Base-by-base conservation (phyloP, 1,140 invertebrate species). In the Bactericera cockerelli region DNA sequence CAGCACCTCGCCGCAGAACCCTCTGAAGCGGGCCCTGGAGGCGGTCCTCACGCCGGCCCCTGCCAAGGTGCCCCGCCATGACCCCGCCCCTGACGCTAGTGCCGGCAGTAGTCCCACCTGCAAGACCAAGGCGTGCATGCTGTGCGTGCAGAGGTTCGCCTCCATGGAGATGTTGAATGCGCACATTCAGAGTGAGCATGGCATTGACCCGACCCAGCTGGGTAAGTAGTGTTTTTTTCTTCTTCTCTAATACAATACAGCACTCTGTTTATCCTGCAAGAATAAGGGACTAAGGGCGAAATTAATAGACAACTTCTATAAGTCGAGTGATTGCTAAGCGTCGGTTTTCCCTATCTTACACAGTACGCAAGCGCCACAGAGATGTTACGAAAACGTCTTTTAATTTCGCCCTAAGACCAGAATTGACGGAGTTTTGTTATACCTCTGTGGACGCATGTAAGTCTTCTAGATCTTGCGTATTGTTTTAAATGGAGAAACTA, bases 101-200 rank as follows among this genome's bases (percentile, higher is more conserved):
- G 4, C n/a, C n/a, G 28, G 28, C 13, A 31, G 28, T 31, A 31
- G 28, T 13, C 4, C 4, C 13, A 31, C 4, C 13, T 4, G 28
- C 28, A 13, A 13, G 13, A 13, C 28, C 13, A 49, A 49, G 42
- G 22, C 8, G 33, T 76, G 75, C 58, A 64, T 75, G 56, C 55
- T 76, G 0, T 76, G 75, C 59, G 69, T 73, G 57, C 72, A 74
- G 60, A 68, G 70, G 61, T 75, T 76, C 56, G 67, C 65, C 1
- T 26, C 71, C 3, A 72, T 72, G 56, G 70, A 70, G 21, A 71
- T 69, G 22, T 61, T 77, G 21, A 74, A 70, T 56, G 67, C 70
- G 62, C 76, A 77, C 58, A 72, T 77, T 25, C 61, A 72, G n/a
- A 65, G 67, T 1, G 63, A 67, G 11, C 76, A 77, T 57, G 71